Evolutionary conservation across 53 echinoderm and acorn worm genomes (phyloP).

Genomic region (Glandiceps talaboti): DNA sequence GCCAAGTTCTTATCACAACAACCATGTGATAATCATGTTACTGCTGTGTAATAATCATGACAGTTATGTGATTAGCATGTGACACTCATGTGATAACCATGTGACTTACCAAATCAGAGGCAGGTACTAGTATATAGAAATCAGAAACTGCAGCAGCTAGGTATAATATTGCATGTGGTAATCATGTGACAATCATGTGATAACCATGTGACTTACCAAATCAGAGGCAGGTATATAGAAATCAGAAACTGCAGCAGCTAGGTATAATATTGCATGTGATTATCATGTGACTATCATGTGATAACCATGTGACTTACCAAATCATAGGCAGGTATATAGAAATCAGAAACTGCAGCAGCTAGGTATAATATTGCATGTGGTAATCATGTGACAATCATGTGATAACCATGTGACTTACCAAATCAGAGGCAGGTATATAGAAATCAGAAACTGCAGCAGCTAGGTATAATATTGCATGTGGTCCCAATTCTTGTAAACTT

Average conservation of each 20-base stretch:
- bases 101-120: constrained; percentile 48
- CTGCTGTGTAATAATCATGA: no score
- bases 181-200: no score
- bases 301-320: constrained; percentile 37
- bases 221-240: constrained; percentile 74
- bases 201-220: constrained; percentile 40
- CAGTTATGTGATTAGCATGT: no score
- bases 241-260: constrained; percentile 95
- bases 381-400: no score
- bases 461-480: constrained; percentile 59
- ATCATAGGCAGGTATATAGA: constrained; percentile 66
- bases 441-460: constrained; percentile 97
- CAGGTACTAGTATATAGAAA: constrained; percentile 85
- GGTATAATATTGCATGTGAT: constrained; percentile 70
- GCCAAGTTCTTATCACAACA: no score
- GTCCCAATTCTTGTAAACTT: constrained; percentile 36
- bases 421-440: constrained; percentile 59
- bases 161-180: constrained; percentile 35
- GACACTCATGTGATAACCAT: no score
- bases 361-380: constrained; percentile 59
- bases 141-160: constrained; percentile 92
- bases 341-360: constrained; percentile 91
- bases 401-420: no score
- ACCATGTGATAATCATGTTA: no score
- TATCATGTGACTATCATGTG: no score